Evolutionary conservation across 2,797 vertebrate genomes (phyloP).

Genomic region (Paramormyrops hopkinsi): DNA sequence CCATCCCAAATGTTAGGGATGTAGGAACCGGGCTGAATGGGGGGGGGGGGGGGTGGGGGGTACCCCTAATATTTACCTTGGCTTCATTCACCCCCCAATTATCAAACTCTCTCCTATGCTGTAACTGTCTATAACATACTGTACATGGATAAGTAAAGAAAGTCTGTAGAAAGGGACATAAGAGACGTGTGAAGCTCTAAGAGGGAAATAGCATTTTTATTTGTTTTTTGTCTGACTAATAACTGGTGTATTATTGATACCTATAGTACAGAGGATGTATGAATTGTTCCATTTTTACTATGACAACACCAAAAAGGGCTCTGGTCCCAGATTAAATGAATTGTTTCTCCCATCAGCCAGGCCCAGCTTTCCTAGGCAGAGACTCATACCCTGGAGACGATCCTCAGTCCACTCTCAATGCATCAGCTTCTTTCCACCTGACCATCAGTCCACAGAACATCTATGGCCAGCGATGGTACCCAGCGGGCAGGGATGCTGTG

Average conservation of each 20-base stretch:
- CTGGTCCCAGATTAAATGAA: not conserved
- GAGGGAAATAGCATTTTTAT: not conserved
- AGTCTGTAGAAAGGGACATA: not conserved
- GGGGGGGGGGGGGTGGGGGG: not conserved
- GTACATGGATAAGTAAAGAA: not conserved
- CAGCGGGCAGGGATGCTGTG: not conserved
- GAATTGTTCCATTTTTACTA: not conserved
- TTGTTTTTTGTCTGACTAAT: not conserved
- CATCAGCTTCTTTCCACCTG: not conserved
- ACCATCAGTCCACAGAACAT: not conserved
- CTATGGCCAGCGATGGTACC: not conserved
- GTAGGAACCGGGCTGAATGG: not conserved
- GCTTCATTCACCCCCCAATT: not conserved
- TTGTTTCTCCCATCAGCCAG: not conserved
- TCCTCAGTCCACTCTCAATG: not conserved
- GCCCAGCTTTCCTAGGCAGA: not conserved
- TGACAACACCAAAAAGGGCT: not conserved
- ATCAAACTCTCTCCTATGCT: not conserved
- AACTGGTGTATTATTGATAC: not conserved
- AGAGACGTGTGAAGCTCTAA: not conserved
- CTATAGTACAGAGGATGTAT: not conserved
- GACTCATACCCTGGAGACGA: not conserved
- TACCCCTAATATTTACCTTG: not conserved
- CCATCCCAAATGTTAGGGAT: not conserved
- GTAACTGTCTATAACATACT: not conserved